Conservation (phyloP, 2,797 vertebrate genomes). For the Rachycentron canadum region DNA sequence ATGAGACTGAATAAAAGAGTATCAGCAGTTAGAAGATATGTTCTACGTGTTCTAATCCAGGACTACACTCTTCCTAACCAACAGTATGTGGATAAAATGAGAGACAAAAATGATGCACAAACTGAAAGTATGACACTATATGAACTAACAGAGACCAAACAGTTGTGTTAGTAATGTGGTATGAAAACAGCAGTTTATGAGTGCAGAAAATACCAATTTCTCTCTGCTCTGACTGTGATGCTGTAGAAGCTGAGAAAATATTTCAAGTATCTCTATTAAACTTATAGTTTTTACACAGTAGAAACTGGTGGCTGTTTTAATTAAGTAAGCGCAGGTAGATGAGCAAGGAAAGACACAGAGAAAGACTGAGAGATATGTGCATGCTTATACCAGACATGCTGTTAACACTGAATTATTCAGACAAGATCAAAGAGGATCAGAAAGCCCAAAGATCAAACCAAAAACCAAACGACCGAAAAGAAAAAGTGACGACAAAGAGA, state of each 20-base stretch:
- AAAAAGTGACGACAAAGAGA: conserved; percentile 52
- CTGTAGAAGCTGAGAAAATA: conserved; percentile 1
- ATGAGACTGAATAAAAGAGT: neutral
- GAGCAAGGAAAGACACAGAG: conserved; percentile 48
- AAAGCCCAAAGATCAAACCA: conserved; percentile 64
- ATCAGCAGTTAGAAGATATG: neutral
- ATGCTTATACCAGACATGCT: conserved; percentile 72
- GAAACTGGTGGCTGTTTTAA: conserved; percentile 6
- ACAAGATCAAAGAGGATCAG: conserved; percentile 65
- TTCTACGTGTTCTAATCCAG: conserved; percentile 7
- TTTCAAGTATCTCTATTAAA: conserved; percentile 5
- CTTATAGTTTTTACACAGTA: neutral
- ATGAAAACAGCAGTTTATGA: conserved; percentile 37
- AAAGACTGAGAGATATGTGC: conserved; percentile 47
- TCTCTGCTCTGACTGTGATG: conserved; percentile 74
- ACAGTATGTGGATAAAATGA: conserved; percentile 48
- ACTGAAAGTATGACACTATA: conserved; percentile 18
- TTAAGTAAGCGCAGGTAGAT: conserved; percentile 34
- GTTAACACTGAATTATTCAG: conserved; percentile 54
- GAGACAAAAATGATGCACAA: conserved; percentile 47
- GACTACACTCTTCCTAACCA: conserved; percentile 35
- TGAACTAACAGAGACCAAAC: conserved; percentile 45
- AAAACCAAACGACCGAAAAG: conserved; percentile 44
- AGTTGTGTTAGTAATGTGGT: conserved; percentile 53
- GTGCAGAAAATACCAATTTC: conserved; percentile 44